Evolutionary conservation across 2,888 invertebrate species (phyloP), one percentile per base, ranked within the genome.

Genomic region (Ditylenchus weischeri): DNA sequence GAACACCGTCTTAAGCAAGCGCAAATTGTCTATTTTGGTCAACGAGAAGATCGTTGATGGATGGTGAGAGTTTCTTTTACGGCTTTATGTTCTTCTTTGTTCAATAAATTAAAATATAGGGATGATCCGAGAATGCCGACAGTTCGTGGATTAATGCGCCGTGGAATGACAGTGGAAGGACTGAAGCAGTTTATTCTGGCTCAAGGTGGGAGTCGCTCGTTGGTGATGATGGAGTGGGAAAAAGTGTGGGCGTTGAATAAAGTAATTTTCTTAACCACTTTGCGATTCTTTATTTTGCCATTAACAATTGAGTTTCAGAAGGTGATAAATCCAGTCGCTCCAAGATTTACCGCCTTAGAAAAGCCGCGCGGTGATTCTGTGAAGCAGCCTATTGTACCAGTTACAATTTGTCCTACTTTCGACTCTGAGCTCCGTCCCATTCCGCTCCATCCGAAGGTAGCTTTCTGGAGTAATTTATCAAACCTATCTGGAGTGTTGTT

Each of bases 161-260:
- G 93, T 75, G 98, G 98, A 36, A 91, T 99, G 92, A 92, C 95
- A 0, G 93, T 98, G 54, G 93, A 96, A 84, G 96, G 93, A 0
- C 86, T 98, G 61, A 90, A 91, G 76, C 92, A 95, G 86, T 98
- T 98, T 84, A 96, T 98, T 72, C 89, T 92, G 69, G 93, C 96
- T 18, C 98, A 87, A 87, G 98, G 98, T 64, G 94, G 95, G 60
- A 95, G 94, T 61, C 88, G 91, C 69, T 92, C 94, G 0, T 94
- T 98, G 10, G 95, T 95, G 3, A 92, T 93, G 85, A 99, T 99
- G 98, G 94, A 95, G 84, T 99, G 98, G 98, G 98, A 99, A 85
- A 99, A 99, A 86, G 95, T 99, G 78, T 99, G 98, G 98, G 90
- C 96, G 15, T 91, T 96, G 82, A 99, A 99, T 84, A 96, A 96